Evolutionary conservation across 2,888 invertebrate genomes (phyloP).

Genomic region (Chrysotoxum bicinctum): DNA sequence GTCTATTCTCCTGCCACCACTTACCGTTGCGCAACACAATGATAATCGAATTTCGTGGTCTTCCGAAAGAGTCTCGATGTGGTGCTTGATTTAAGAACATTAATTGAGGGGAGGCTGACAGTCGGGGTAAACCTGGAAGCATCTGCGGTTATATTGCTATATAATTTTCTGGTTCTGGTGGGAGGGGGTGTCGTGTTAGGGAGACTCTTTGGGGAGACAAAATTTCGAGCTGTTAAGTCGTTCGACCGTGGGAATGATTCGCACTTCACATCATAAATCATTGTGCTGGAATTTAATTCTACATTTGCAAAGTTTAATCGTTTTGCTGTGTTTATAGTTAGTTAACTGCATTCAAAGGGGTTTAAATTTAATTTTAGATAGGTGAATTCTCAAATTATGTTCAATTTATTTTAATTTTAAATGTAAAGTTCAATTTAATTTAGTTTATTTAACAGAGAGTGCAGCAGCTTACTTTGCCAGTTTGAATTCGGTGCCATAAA

Average conservation of each 20-base stretch:
- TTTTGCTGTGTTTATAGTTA: slow-evolving; percentile 2
- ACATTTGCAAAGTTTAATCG: slow-evolving; percentile 21
- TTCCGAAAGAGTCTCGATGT: slow-evolving; percentile 47
- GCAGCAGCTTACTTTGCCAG: not conserved
- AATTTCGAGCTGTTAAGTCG: slow-evolving; percentile 20
- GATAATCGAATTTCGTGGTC: slow-evolving; percentile 64
- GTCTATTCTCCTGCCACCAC: slow-evolving; percentile 4
- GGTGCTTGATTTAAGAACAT: slow-evolving; percentile 58
- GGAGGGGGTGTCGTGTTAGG: too few relatives aligned
- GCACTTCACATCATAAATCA: slow-evolving; percentile 44
- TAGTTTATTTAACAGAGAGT: not conserved
- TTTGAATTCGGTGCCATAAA: too few relatives aligned
- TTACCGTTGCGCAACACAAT: slow-evolving; percentile 23
- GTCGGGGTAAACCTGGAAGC: slow-evolving; percentile 25
- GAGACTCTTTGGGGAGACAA: not conserved
- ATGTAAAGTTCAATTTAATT: not conserved
- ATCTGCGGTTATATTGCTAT: slow-evolving; percentile 17
- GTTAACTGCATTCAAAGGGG: not conserved
- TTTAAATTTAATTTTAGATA: not conserved
- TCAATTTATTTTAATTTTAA: too few relatives aligned
- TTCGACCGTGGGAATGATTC: slow-evolving; percentile 38
- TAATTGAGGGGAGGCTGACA: slow-evolving; percentile 31
- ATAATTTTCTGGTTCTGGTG: not conserved
- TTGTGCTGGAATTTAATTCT: slow-evolving; percentile 34
- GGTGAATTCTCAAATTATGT: not conserved